A percentile compares a stretch with the other conserved stretches of the same genome.
phyloP scores from a whole-genome alignment of 2,797 vertebrate species.

The Sebastes itinus region DNA sequence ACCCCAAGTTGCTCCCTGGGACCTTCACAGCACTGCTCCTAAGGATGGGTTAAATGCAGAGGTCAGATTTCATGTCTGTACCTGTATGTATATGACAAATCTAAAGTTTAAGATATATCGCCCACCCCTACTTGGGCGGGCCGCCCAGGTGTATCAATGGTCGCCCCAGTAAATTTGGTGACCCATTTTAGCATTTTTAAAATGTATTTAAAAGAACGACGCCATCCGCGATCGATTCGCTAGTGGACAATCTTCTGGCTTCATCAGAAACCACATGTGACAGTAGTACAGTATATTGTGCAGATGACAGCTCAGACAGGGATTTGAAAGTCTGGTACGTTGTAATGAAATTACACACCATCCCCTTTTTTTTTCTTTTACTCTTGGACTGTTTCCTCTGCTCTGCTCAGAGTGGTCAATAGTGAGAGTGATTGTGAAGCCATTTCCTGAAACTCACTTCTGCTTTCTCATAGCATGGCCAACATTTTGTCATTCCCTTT shows the following conservation, averaged over 20 bases:
- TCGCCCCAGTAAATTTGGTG: too few species aligned
- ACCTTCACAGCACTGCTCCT: too few species aligned
- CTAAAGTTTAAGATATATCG: too few species aligned
- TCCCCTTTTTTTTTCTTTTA: neutral
- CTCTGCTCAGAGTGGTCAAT: neutral
- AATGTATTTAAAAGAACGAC: too few species aligned
- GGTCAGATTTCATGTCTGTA: too few species aligned
- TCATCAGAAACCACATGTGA: neutral
- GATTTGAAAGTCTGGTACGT: neutral
- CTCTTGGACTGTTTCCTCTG: neutral
- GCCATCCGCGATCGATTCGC: neutral
- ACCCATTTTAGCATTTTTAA: too few species aligned
- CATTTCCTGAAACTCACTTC: conserved; percentile 43
- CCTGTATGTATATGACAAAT: too few species aligned
- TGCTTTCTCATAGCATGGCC: conserved; percentile 9
- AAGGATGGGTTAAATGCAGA: too few species aligned
- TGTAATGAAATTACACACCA: neutral
- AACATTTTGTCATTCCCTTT: neutral
- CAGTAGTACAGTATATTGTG: too few species aligned
- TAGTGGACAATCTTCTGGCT: neutral
- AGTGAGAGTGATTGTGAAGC: conserved; percentile 2
- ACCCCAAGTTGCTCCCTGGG: too few species aligned
- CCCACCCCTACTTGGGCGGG: too few species aligned
- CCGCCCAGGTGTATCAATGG: too few species aligned
- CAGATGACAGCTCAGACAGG: neutral